phyloP scores from a whole-genome alignment of 2,888 invertebrate genomes.

The Ecliptopera silaceata region DNA sequence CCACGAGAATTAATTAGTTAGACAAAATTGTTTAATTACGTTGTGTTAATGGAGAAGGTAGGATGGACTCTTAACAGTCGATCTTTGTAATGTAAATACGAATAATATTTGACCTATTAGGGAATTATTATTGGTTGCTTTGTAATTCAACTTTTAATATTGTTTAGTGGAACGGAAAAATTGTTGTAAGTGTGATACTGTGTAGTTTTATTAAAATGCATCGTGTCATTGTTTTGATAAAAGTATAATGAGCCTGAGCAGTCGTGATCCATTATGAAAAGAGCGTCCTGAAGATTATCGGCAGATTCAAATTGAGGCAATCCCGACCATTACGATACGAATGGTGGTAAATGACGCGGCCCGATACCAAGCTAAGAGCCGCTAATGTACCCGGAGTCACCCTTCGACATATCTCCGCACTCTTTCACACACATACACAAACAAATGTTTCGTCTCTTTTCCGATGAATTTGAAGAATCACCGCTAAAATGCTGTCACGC shows the following conservation, averaged over 20 bases:
- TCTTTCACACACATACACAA: slow-evolving; percentile 42
- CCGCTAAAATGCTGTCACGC: slow-evolving; percentile 65
- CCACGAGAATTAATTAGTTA: no score
- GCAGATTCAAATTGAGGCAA: slow-evolving; percentile 69
- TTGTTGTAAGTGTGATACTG: neutral
- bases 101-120: no score
- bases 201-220: neutral
- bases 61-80: no score
- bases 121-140: no score
- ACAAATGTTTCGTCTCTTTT: slow-evolving; percentile 46
- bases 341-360: slow-evolving; percentile 69
- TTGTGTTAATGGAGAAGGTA: no score
- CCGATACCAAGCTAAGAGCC: slow-evolving; percentile 58
- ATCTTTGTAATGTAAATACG: no score
- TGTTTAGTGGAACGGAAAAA: no score
- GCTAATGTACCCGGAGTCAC: slow-evolving; percentile 62
- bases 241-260: slow-evolving; percentile 25
- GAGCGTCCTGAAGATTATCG: slow-evolving; percentile 54
- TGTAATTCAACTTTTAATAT: no score
- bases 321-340: slow-evolving; percentile 69
- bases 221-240: slow-evolving; percentile 18
- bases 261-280: slow-evolving; percentile 56
- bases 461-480: slow-evolving; percentile 53
- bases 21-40: no score
- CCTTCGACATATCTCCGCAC: slow-evolving; percentile 44